phyloP scores from a whole-genome alignment of 2,797 vertebrate genomes.

The Centropyge bicolor region DNA sequence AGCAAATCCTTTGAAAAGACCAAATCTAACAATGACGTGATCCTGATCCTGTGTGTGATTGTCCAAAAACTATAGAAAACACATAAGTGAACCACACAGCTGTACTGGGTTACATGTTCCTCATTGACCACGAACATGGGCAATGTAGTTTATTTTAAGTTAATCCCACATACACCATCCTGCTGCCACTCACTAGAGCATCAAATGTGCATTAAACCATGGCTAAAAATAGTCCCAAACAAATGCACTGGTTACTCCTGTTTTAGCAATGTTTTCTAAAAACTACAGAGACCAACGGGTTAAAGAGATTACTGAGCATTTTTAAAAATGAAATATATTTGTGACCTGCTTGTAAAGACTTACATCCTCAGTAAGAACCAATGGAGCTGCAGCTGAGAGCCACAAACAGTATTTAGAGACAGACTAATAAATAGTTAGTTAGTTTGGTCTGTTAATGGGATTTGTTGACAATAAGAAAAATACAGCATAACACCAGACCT shows the following conservation, averaged over 20 bases:
- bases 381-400: no score
- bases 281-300: not conserved
- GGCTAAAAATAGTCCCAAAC: conserved; percentile 25
- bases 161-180: not conserved
- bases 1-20: conserved; percentile 32
- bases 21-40: conserved; percentile 1
- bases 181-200: not conserved
- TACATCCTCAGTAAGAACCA: not conserved
- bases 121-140: not conserved
- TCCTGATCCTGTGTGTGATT: not conserved
- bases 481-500: not conserved
- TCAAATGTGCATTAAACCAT: conserved; percentile 17
- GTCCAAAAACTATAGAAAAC: not conserved
- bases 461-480: conserved; percentile 28
- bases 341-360: not conserved
- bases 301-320: not conserved
- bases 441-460: conserved; percentile 24
- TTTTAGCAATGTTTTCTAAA: not conserved
- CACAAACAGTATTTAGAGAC: not conserved
- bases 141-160: conserved; percentile 15
- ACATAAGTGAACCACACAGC: not conserved
- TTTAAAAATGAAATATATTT: not conserved
- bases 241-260: not conserved
- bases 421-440: not conserved
- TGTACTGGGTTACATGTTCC: not conserved